Percentiles rank a stretch among this genome's conserved stretches.
phyloP scores from a whole-genome alignment of 2,797 vertebrate species.

The Falco berigora region DNA sequence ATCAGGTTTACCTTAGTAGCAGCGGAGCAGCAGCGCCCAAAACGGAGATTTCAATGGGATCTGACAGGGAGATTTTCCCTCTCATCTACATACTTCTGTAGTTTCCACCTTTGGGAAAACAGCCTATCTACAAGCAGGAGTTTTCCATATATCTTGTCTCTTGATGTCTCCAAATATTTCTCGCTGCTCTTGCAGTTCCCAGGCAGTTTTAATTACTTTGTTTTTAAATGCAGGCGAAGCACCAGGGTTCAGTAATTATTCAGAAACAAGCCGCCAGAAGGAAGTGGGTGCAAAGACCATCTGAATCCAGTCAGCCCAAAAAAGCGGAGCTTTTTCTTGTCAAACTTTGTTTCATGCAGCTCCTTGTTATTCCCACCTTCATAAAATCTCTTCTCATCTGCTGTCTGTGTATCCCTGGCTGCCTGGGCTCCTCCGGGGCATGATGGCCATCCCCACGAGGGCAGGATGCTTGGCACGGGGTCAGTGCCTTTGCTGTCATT shows the following conservation, averaged over 20 bases:
- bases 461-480: neutral
- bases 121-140: slow-evolving; percentile 18
- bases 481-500: neutral
- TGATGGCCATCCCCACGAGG: neutral
- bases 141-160: slow-evolving; percentile 29
- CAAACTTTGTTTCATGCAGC: slow-evolving; percentile 26
- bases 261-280: neutral
- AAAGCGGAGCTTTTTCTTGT: neutral
- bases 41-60: slow-evolving; percentile 52
- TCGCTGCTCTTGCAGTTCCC: slow-evolving; percentile 15
- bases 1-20: slow-evolving; percentile 66
- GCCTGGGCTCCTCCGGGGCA: slow-evolving; percentile 11
- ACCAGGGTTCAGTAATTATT: slow-evolving; percentile 33
- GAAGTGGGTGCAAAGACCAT: slow-evolving; percentile 2
- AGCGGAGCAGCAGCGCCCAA: slow-evolving; percentile 19
- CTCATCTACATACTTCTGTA: slow-evolving; percentile 33
- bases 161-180: slow-evolving; percentile 11
- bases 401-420: neutral
- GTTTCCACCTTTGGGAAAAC: slow-evolving; percentile 41
- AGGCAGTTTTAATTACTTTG: slow-evolving; percentile 31
- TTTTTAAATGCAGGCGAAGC: slow-evolving; percentile 9
- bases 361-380: neutral
- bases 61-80: slow-evolving; percentile 23
- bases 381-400: neutral
- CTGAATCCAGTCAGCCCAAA: neutral